Conservation (phyloP, 2,797 vertebrate species). For the Lerista edwardsae region DNA sequence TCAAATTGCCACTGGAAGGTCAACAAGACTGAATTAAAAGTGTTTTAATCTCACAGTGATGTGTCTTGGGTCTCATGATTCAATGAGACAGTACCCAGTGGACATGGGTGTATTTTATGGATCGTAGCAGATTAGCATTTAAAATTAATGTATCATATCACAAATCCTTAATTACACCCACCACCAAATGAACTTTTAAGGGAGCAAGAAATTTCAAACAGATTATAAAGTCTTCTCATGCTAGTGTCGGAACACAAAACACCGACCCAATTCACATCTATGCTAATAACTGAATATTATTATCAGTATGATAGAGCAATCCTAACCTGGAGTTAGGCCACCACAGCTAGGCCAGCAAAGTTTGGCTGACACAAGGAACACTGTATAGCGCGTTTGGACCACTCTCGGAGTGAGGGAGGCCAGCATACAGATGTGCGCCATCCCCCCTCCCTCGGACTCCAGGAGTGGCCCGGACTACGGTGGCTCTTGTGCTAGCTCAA, state of each 20-base stretch:
- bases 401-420: too few species aligned
- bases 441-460: too few species aligned
- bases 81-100: neutral
- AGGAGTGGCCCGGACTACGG: too few species aligned
- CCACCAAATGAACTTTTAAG: constrained; percentile 4
- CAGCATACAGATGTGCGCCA: too few species aligned
- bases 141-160: constrained; percentile 18
- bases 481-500: too few species aligned
- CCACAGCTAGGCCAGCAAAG: too few species aligned
- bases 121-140: constrained; percentile 35
- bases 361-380: too few species aligned
- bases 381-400: too few species aligned
- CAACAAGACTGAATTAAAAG: constrained; percentile 48
- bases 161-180: constrained; percentile 18
- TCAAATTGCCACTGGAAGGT: constrained; percentile 45
- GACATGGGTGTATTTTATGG: constrained; percentile 15
- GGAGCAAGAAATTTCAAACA: neutral
- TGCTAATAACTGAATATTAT: constrained; percentile 1
- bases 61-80: constrained; percentile 18
- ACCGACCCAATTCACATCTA: constrained; percentile 9
- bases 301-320: neutral
- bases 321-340: too few species aligned
- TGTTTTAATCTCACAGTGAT: constrained; percentile 19
- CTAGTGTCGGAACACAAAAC: neutral
- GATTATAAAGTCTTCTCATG: neutral